A percentile compares a stretch with the other conserved stretches of the same genome.
These are phyloP conservation scores for Drosophila quadrilineata DNA, from an alignment of 1,140 invertebrate species.

Conservation along the genomic window DNA sequence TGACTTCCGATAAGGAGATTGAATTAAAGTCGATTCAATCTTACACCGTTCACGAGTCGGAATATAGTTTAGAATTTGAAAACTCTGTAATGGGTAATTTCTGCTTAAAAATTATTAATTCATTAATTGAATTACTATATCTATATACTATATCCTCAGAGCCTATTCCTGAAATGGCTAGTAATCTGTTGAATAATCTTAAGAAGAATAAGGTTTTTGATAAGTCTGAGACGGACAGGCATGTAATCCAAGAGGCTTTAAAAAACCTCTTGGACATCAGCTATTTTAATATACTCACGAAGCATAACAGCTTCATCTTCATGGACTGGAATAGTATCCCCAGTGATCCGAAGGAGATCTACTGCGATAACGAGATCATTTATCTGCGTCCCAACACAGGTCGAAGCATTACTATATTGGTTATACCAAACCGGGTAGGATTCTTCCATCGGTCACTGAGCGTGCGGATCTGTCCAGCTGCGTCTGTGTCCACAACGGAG, in stretches of 20 bases:
- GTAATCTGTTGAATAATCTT: constrained; percentile 34
- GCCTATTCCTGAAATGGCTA: constrained; percentile 43
- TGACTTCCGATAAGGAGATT: no score
- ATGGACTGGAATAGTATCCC: constrained; percentile 76
- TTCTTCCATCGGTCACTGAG: constrained; percentile 55
- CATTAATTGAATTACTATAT: no score
- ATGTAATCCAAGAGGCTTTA: constrained; percentile 58
- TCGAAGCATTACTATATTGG: constrained; percentile 57
- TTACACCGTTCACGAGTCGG: constrained; percentile 13
- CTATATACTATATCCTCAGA: constrained; percentile 19
- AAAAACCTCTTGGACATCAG: constrained; percentile 38
- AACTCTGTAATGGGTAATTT: constrained; percentile 60
- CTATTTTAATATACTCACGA: constrained; percentile 59
- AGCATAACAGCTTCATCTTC: constrained; percentile 63
- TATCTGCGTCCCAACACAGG: constrained; percentile 66
- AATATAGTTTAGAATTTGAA: constrained; percentile 61
- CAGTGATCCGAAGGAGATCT: constrained; percentile 62
- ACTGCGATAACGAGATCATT: constrained; percentile 68
- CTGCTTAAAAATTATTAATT: no score
- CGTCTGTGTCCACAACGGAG: neutral
- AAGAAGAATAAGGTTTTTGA: constrained; percentile 65
- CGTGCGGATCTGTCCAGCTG: constrained; percentile 58
- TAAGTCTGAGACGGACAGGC: constrained; percentile 65
- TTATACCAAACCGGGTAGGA: constrained; percentile 64
- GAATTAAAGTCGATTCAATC: constrained; percentile 28